Conservation (phyloP, 2,113 vertebrate species). For the Desmodus rotundus region DNA sequence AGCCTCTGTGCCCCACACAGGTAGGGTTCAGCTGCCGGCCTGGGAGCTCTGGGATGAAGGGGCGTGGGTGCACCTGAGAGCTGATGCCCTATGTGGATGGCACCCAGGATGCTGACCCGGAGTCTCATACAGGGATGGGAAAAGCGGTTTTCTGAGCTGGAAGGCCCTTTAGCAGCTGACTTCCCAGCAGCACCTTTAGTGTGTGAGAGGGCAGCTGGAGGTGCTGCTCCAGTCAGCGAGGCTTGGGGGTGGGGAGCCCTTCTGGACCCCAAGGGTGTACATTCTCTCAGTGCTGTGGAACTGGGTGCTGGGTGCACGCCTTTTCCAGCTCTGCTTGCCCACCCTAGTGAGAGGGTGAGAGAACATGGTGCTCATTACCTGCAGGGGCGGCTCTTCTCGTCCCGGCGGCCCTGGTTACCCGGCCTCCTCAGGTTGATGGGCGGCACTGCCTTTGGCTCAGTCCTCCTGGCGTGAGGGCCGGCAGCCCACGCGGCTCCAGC, state of each 20-base stretch:
- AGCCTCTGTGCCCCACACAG: too few relatives aligned
- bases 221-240: not conserved
- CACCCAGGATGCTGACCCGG: not conserved
- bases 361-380: not conserved
- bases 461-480: not conserved
- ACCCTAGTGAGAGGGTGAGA: not conserved
- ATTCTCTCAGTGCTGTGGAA: not conserved
- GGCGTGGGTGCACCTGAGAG: not conserved
- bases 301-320: not conserved
- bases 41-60: not conserved
- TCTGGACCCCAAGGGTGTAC: not conserved
- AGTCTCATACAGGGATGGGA: not conserved
- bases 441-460: not conserved
- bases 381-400: too few relatives aligned
- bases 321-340: not conserved
- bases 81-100: not conserved
- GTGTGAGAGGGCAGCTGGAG: not conserved
- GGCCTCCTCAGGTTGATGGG: not conserved
- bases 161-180: not conserved
- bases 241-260: not conserved
- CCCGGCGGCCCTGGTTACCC: too few relatives aligned
- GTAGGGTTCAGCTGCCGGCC: not conserved
- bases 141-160: not conserved
- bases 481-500: not conserved
- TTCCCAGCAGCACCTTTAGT: not conserved